Evolutionary conservation across 2,888 invertebrate genomes (phyloP), one percentile per base, ranked within the genome.

Genomic region (Mallateleia sp.): DNA sequence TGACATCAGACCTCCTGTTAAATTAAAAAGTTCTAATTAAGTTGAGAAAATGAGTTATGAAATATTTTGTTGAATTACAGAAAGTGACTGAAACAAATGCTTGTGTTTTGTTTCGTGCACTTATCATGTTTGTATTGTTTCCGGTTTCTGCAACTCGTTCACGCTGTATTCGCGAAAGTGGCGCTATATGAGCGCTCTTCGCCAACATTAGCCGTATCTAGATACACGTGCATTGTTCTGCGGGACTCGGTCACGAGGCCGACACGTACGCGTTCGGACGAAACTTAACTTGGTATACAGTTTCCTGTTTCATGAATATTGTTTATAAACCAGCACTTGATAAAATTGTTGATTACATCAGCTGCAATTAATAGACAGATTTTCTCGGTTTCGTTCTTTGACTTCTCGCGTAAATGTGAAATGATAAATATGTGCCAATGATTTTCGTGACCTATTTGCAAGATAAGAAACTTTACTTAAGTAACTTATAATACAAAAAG

Each of bases 281-380:
- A 85, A 81, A 87, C 74, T 81, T 75, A 52, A 69, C 84, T 67
- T 82, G 88, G 91, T 87, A 89, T 89, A 85, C 78, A 87, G 87
- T 80, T 88, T 91, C 89, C 82, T 72, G 88, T 91, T 91, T 87
- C 90, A 71, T 62, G 85, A 78, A 83, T 83, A 79, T 80, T 66
- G 72, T 66, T 72, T 72, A 56, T 66, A 60, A 60, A 62, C 54
- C 54, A 56, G 34, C 58, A 20, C 47, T 34, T 74, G 47, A 66
- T 81, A 47, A 56, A 66, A 22, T 56, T 56, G 28, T 28, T 14
- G 71, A 79, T 69, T 71, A 28, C 24, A 50, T 34, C 52, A 28
- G 50, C 24, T 42, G 67, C 34, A 80, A 81, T 77, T 78, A 78
- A 77, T 83, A 18, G 34, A 38, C 9, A 38, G 25, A 22, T 28